Percentiles rank a stretch among this genome's conserved stretches.
phyloP scores from a whole-genome alignment of 2,113 vertebrate species.

The Alosa alosa region DNA sequence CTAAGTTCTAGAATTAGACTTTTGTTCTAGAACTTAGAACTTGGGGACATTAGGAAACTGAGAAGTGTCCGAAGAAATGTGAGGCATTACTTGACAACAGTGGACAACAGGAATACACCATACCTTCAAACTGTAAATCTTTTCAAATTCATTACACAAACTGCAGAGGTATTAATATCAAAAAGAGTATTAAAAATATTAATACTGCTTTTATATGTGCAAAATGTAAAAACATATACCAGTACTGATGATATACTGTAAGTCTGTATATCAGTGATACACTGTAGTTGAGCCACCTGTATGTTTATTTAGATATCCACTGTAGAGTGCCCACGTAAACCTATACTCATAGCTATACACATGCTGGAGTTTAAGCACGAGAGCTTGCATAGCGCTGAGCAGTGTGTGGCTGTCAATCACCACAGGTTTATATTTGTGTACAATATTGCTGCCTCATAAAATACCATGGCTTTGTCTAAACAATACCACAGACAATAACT shows the following conservation, averaged over 20 bases:
- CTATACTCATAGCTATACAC: neutral
- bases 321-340: neutral
- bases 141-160: neutral
- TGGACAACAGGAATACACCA: neutral
- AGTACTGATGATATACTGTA: neutral
- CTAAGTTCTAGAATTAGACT: neutral
- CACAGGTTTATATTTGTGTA: neutral
- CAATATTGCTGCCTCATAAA: neutral
- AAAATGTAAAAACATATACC: neutral
- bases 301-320: neutral
- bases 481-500: neutral
- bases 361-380: neutral
- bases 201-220: neutral
- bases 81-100: too few relatives aligned
- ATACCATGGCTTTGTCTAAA: neutral
- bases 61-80: too few relatives aligned
- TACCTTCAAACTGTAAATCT: neutral
- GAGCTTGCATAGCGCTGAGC: neutral
- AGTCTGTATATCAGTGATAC: neutral
- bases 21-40: neutral
- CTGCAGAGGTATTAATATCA: neutral
- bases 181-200: neutral
- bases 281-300: neutral
- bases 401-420: constrained; percentile 12
- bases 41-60: neutral